Evolutionary conservation across 2,797 vertebrate species (phyloP), one percentile per base, ranked within the genome.

Genomic region (Parauchenoglanis ngamensis): DNA sequence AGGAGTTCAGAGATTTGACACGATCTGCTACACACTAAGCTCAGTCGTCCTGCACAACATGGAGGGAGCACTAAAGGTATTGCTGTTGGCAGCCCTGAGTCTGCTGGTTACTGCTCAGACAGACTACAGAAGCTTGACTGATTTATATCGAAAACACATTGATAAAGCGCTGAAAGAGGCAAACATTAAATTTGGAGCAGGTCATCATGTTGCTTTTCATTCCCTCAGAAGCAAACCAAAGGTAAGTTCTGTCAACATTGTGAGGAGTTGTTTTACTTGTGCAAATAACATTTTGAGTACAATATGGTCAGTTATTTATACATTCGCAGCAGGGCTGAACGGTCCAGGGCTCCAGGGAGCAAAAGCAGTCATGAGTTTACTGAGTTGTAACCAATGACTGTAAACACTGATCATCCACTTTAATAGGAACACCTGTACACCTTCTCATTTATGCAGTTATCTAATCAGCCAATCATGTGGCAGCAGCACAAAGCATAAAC

Each of bases 181-280:
- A 0, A 49, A 7, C 23, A 5, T 0, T 0, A 0, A 5, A 0
- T 75, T 13, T 75, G 44, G 40, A 73, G 0, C 0, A 1, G 11
- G 4, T 49, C 28, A n/a, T 49, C 72, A 54, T 76, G 7, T 76
- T 76, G 73, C 49, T 52, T 76, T 28, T 76, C 2, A 28, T 19
- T 17, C 25, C n/a, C 2, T 76, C 25, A 28, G 0, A 17, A 1
- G 1, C 2, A 3, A 1, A 0, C 2, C 25, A 0, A 52, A 0
- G 12, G 73, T 76, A 76, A 52, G 73, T 76, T 49, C 23, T 28
- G 5, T 28, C 6, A 52, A 10, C 6, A 76, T 52, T 3, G 25
- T 73, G 4, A 73, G 8, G 40, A 31, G 2, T 70, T 70, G 7
- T 5, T 31, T 68, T 17, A 68, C 57, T 63, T 63, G 25, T n/a